Evolutionary conservation across 2,113 vertebrate genomes (phyloP), one percentile per base, ranked within the genome.

Genomic region (Pseudopodoces humilis): DNA sequence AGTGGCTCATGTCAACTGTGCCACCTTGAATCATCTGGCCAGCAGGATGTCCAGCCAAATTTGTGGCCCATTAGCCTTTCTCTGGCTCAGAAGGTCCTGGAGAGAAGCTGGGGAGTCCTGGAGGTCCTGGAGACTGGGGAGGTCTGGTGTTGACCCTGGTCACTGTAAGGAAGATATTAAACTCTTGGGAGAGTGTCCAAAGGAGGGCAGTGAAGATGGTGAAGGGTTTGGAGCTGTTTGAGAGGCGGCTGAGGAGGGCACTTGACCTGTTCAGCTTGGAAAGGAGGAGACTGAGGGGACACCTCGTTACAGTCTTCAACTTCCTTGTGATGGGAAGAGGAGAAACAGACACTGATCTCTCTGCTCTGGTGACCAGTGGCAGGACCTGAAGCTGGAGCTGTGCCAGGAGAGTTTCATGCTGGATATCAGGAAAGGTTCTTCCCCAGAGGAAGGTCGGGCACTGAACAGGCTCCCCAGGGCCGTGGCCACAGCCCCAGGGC

Each of bases 281-380:
- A 37, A 27, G 22, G 37, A n/a, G 47, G 84, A 46, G 46, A 19
- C 33, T 39, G 39, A 60, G 55, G 46, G 39, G 39, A 20, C 22
- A 13, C 28, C 46, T 39, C 1, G 0, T 4, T 60, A 55, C 39
- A 46, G 23, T 37, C 46, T 6, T 2, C 23, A 19, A 24, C 37
- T 53, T 46, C 39, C 19, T 39, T 28, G n/a, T 62, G 47, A 69
- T 11, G 19, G 19, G 18, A 62, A 46, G 55, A 86, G 55, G 55
- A 53, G 33, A 49, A 65, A 49, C 24, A 53, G 53, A 31, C 72
- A 11, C 33, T 69, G 55, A 39, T 18, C 55, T 69, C 47, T 39
- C 53, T 37, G 33, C 8, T 46, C 33, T 70, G 55, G 28, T 53
- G 39, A n/a, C 15, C 83, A 53, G 37, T 19, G 72, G 27, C 53